Evolutionary conservation across 1,140 invertebrate species (phyloP), one percentile per base, ranked within the genome.

Genomic region (Aporrectodea caliginosa): DNA sequence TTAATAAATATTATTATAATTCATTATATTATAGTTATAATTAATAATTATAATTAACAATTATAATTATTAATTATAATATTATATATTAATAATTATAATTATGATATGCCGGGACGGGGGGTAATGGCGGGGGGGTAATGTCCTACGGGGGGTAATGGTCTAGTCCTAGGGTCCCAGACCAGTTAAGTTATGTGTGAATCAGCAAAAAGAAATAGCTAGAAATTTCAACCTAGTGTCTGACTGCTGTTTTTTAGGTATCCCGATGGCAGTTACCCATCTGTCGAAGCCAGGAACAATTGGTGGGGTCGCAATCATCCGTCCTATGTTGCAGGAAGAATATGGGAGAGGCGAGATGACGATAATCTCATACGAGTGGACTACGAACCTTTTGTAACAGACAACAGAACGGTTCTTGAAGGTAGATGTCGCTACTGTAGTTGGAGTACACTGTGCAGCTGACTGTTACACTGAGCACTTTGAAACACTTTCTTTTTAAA

Each of bases 291-390:
- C 0, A 92, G 92, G 72, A 91, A 95, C 83, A 99, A 99, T 88
- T 99, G 96, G 91, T 99, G 98, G 98, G 96, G 97, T 68, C 96
- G 95, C 86, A 96, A 97, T 84, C 93, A 93, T 79, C 93, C 92
- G 0, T 89, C 93, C 16, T 96, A 95, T 0, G 96, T 99, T 0
- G 91, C 92, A 27, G 96, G 95, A 2, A 91, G 97, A 74, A 96
- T 99, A 69, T 91, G 93, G 83, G 98, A 99, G 87, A 90, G 91
- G 16, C 88, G 89, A 70, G 97, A 99, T 88, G 93, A 96, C 83
- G 91, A 92, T 0, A 91, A 93, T 80, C 87, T 99, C 0, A 89
- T 98, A 16, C 92, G 94, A 87, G 95, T 99, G 0, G 92, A 94
- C 79, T 98, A 93, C 84, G 86, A 91, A 78, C 95, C 95, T 0